These are phyloP conservation scores for Archocentrus centrarchus DNA, from an alignment of 2,113 vertebrate genomes.

Conservation along the genomic window DNA sequence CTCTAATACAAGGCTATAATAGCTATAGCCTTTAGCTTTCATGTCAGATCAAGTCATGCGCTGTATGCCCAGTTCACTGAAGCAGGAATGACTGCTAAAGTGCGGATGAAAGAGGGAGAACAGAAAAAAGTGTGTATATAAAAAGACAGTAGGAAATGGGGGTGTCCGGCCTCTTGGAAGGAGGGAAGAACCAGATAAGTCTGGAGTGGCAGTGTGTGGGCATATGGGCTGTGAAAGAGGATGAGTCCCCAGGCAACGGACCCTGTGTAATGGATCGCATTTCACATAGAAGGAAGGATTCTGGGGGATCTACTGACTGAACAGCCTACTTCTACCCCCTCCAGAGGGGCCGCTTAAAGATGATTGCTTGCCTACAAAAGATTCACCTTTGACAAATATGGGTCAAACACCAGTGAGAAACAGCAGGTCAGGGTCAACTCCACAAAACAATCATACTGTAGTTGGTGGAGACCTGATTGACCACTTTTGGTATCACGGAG, in stretches of 20 bases:
- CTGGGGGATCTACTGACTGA: conserved; percentile 41
- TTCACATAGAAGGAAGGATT: conserved; percentile 57
- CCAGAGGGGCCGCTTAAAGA: background rate
- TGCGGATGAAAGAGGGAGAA: conserved; percentile 72
- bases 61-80: conserved; percentile 60
- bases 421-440: background rate
- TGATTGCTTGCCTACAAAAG: background rate
- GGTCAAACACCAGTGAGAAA: conserved; percentile 4
- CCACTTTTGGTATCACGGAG: background rate
- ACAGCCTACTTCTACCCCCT: background rate
- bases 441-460: background rate
- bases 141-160: background rate
- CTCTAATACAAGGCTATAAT: conserved; percentile 61
- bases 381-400: conserved; percentile 22
- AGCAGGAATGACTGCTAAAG: conserved; percentile 81
- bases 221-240: conserved; percentile 56
- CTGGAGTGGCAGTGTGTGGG: conserved; percentile 63
- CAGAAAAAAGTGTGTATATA: conserved; percentile 32
- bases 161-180: conserved; percentile 9
- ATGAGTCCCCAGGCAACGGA: conserved; percentile 42
- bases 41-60: conserved; percentile 75
- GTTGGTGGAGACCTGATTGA: background rate
- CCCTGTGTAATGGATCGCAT: conserved; percentile 59
- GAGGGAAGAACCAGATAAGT: conserved; percentile 27
- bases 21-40: conserved; percentile 77